Base-by-base conservation (phyloP, 2,888 invertebrate genomes). In the Philaethria dido region DNA sequence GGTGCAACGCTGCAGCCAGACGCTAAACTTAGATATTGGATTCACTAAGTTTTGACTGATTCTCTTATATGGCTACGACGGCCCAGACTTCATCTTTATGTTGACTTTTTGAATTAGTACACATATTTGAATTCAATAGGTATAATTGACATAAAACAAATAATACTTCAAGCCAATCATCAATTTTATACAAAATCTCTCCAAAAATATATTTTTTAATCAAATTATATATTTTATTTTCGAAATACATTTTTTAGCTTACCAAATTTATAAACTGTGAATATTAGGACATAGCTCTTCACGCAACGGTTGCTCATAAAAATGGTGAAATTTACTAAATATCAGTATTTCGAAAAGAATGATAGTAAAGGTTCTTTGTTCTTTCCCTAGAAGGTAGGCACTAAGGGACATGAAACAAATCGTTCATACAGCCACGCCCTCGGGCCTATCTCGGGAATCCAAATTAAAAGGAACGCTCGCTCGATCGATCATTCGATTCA, bases 401-500 rank as follows among this genome's bases (percentile, higher is more conserved):
- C 79, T 77, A 80, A 87, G 89, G 85, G 89, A 89, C 87, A 85
- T 85, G 86, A 88, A 92, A 92, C 89, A 92, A 92, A 92, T 92
- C 83, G 92, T 89, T 87, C 86, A 77, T 77, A 71, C 80, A 79
- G 84, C 92, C 92, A 91, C 92, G 89, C 92, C 92, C 87, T 80
- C 85, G 82, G 75, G 81, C 82, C 85, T 84, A 87, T 88, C 88
- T 87, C 84, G 79, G 80, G 82, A 87, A 90, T 91, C 92, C 88
- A 89, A 92, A 92, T 92, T 91, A 90, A 92, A 90, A 92, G 83
- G 87, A 86, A 89, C 92, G 87, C 89, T 87, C 88, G 78, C 86
- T 79, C 89, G 83, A 92, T 92, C 92, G 92, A 92, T 92, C 92
- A 92, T 89, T 88, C 83, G 82, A 88, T 88, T 90, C 80, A 78